Percentiles rank a stretch among this genome's conserved stretches.
These are phyloP conservation scores for Thamnophis elegans DNA, from an alignment of 2,797 vertebrate species.

Conservation along the genomic window DNA sequence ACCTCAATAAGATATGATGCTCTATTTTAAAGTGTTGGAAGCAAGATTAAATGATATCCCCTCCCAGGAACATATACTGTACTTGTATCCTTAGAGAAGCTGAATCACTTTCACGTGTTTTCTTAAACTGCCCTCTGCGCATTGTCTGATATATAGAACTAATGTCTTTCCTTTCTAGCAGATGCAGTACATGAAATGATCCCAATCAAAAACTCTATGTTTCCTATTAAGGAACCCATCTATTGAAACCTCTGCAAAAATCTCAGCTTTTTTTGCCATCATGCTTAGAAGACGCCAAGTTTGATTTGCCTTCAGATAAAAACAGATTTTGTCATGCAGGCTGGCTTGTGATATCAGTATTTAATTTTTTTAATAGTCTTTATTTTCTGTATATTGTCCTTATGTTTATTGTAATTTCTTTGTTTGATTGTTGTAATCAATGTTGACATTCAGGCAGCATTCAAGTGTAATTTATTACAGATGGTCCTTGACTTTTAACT, in stretches of 20 bases:
- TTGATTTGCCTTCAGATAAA: neutral
- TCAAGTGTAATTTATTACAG: neutral
- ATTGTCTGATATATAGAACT: neutral
- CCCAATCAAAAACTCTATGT: neutral
- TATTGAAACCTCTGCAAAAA: neutral
- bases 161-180: neutral
- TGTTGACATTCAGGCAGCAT: neutral
- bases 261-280: neutral
- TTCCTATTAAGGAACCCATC: neutral
- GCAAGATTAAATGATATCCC: neutral
- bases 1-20: neutral
- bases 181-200: neutral
- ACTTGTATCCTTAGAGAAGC: neutral
- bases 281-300: neutral
- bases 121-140: neutral
- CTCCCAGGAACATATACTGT: neutral
- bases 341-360: neutral
- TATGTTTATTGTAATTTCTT: neutral
- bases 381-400: neutral
- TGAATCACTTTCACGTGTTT: neutral
- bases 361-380: neutral
- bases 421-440: neutral
- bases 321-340: neutral
- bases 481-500: neutral
- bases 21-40: neutral